Evolutionary conservation across 1,140 invertebrate genomes (phyloP).

Genomic region (Belonocnema kinseyi): DNA sequence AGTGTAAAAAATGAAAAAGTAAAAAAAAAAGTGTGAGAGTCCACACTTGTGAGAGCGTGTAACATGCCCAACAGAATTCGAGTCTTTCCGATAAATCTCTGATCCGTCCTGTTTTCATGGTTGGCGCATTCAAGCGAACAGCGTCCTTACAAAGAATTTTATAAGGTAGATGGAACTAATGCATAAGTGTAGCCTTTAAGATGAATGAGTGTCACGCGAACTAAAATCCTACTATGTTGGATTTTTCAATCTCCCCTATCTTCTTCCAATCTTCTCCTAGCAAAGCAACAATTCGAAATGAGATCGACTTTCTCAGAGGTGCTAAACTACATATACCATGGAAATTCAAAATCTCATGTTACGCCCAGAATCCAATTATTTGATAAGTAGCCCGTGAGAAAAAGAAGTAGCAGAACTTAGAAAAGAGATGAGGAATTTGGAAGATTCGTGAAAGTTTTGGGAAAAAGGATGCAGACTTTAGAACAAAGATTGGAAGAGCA

Average conservation of each 20-base stretch:
- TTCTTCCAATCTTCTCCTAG: neutral
- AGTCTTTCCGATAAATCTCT: constrained; percentile 59
- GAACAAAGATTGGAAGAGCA: too few species aligned
- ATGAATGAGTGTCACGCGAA: constrained; percentile 60
- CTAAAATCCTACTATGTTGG: constrained; percentile 35
- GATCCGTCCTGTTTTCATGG: constrained; percentile 61
- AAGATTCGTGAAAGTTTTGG: too few species aligned
- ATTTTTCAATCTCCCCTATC: neutral
- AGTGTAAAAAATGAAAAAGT: constrained; percentile 34
- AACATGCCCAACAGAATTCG: constrained; percentile 36
- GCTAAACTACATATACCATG: neutral
- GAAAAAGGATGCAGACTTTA: too few species aligned
- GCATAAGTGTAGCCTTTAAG: constrained; percentile 63
- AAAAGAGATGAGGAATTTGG: too few species aligned
- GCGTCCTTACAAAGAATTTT: constrained; percentile 57
- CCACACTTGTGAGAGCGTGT: constrained; percentile 38
- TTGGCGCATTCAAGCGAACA: constrained; percentile 60
- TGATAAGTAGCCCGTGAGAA: too few species aligned
- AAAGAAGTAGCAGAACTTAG: too few species aligned
- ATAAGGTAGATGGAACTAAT: constrained; percentile 66
- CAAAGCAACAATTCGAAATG: constrained; percentile 4
- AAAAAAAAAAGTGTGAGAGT: constrained; percentile 32
- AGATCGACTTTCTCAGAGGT: constrained; percentile 12
- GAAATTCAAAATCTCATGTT: neutral
- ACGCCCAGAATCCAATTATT: neutral